Percentiles rank a stretch among this genome's conserved stretches.
These are phyloP conservation scores for Cyphomyrmex costatus DNA, from an alignment of 1,140 invertebrate genomes.

Conservation along the genomic window DNA sequence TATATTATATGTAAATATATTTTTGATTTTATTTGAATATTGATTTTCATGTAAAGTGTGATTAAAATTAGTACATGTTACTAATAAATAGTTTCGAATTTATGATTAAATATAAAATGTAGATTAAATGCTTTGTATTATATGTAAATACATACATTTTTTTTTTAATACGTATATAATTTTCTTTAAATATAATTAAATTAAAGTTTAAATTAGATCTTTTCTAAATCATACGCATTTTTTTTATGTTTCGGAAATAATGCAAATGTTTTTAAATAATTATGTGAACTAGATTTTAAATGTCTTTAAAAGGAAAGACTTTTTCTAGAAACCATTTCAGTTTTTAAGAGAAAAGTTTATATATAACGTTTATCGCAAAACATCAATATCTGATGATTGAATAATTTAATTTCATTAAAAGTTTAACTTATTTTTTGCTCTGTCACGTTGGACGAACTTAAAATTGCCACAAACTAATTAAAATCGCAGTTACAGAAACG, in stretches of 20 bases:
- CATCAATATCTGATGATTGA: neutral
- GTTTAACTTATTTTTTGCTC: neutral
- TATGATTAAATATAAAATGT: too few relatives aligned
- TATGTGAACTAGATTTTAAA: neutral
- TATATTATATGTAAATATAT: too few relatives aligned
- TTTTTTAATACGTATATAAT: too few relatives aligned
- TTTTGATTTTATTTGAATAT: too few relatives aligned
- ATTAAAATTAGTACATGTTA: too few relatives aligned
- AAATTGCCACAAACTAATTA: constrained; percentile 1
- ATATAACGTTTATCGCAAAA: neutral
- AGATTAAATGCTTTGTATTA: too few relatives aligned
- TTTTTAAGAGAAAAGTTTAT: neutral
- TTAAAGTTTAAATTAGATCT: too few relatives aligned
- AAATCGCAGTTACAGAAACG: neutral
- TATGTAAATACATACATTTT: too few relatives aligned
- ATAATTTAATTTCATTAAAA: constrained; percentile 27
- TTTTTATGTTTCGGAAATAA: neutral
- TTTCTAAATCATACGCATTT: too few relatives aligned
- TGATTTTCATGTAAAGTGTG: too few relatives aligned
- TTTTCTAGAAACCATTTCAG: neutral
- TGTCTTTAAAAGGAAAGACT: neutral
- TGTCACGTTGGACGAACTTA: neutral
- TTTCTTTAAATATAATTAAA: too few relatives aligned
- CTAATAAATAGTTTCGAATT: too few relatives aligned
- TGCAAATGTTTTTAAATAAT: neutral